Evolutionary conservation across 2,797 vertebrate genomes (phyloP), one percentile per base, ranked within the genome.

Genomic region (Fratercula arctica): DNA sequence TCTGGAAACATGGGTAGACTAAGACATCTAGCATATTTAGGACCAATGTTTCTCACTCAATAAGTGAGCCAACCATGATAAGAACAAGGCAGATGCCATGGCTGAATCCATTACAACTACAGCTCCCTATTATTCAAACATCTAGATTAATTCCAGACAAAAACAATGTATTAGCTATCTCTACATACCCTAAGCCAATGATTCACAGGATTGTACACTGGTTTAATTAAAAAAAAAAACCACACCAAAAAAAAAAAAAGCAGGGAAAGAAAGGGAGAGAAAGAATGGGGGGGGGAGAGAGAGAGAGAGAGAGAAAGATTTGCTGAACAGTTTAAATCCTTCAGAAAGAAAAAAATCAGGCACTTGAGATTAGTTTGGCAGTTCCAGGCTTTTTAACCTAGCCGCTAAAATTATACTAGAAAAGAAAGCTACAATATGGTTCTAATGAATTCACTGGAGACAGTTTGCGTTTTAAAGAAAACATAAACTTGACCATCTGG

Each of bases 401-500:
- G 45, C 46, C 3, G 11, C 78, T 95, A 95, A 95, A 85, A 73
- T 72, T 96, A 81, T 68, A 61, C 61, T 60, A 82, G 48, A 69
- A 93, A 95, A 85, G 91, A 95, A 96, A 97, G 79, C 94, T 94
- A 87, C 93, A 97, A 96, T 96, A 94, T 95, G 95, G 76, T 96
- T 96, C 85, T 95, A 96, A 92, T 95, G 81, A 97, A 96, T 97
- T 97, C 96, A 92, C 79, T 96, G 69, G 78, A 97, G 95, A 96
- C 86, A 89, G 94, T 96, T 97, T 97, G 68, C 86, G 89, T 86
- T 97, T 92, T 95, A 95, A 97, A 97, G 92, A 95, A 96, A 96
- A 95, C 67, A 96, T 95, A 97, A 97, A 97, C 92, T 97, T 86
- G 91, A 95, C 94, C 96, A 97, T 98, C 94, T 97, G 96, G 92